Evolutionary conservation across 2,888 invertebrate species (phyloP).

Genomic region (Eutolmus rufibarbis): DNA sequence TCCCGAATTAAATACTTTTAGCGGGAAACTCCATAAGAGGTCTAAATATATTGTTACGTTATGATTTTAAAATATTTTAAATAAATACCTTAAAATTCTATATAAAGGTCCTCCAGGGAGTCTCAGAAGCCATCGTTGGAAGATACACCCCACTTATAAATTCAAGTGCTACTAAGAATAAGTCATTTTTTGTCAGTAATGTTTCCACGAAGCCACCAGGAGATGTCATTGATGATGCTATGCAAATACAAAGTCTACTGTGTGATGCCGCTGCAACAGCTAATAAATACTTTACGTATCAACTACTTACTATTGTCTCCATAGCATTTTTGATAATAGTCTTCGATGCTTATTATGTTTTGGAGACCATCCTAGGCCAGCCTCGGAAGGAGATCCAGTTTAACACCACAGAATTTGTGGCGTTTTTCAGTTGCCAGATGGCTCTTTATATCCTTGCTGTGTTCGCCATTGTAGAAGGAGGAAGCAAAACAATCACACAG

Average conservation of each 20-base stretch:
- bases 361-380: slow-evolving; percentile 60
- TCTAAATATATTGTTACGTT: too few species aligned
- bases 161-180: background rate
- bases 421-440: slow-evolving; percentile 62
- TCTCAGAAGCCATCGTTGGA: background rate
- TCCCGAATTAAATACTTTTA: background rate
- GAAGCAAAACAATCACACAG: slow-evolving; percentile 60
- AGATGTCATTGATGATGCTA: background rate
- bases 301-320: slow-evolving; percentile 60
- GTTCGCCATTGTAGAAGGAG: slow-evolving; percentile 61
- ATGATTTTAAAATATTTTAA: too few species aligned
- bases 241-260: slow-evolving; percentile 54
- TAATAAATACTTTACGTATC: slow-evolving; percentile 62
- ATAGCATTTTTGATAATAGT: slow-evolving; percentile 62
- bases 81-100: background rate
- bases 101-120: background rate
- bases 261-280: slow-evolving; percentile 61
- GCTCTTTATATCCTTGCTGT: slow-evolving; percentile 60
- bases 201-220: background rate
- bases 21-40: background rate
- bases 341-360: slow-evolving; percentile 62
- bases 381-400: slow-evolving; percentile 59
- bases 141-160: background rate
- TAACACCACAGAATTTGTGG: slow-evolving; percentile 60
- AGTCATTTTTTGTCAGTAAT: background rate